A percentile compares a stretch with the other conserved stretches of the same genome.
phyloP scores from a whole-genome alignment of 2,888 invertebrate species.

The Axea sp. region DNA sequence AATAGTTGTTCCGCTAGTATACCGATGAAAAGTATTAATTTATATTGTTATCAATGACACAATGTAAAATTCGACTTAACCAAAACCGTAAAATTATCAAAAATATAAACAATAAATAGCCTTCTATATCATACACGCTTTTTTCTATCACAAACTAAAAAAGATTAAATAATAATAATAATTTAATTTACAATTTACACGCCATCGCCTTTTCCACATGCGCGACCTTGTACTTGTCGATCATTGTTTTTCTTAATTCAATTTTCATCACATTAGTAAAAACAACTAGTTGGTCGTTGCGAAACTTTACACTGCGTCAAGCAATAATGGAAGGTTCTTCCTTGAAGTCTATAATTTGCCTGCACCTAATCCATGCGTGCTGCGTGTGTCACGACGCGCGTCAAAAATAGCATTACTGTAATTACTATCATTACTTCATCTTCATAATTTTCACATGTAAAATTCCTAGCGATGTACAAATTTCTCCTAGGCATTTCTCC shows the following conservation, averaged over 20 bases:
- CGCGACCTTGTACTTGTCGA: constrained; percentile 40
- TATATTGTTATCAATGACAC: constrained; percentile 4
- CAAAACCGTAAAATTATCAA: constrained; percentile 34
- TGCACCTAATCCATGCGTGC: constrained; percentile 27
- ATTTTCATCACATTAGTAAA: constrained; percentile 57
- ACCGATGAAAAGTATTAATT: constrained; percentile 10
- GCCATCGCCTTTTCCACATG: background rate
- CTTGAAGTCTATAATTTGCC: constrained; percentile 52
- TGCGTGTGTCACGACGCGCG: constrained; percentile 40
- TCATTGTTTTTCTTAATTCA: constrained; percentile 44
- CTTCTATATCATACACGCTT: constrained; percentile 11
- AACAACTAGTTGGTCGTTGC: constrained; percentile 44
- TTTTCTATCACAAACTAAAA: background rate
- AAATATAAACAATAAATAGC: constrained; percentile 50
- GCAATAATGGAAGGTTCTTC: constrained; percentile 55
- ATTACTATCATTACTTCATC: constrained; percentile 53
- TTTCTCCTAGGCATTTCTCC: constrained; percentile 41
- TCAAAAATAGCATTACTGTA: constrained; percentile 57
- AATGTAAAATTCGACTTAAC: constrained; percentile 28
- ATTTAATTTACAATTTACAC: constrained; percentile 34
- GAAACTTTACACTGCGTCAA: constrained; percentile 57
- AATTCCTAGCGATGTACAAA: constrained; percentile 59
- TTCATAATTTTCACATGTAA: constrained; percentile 47
- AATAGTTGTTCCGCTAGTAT: constrained; percentile 10
- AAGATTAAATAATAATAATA: constrained; percentile 34